Conservation (phyloP, 2,797 vertebrate genomes). For the Harpagifer antarcticus region DNA sequence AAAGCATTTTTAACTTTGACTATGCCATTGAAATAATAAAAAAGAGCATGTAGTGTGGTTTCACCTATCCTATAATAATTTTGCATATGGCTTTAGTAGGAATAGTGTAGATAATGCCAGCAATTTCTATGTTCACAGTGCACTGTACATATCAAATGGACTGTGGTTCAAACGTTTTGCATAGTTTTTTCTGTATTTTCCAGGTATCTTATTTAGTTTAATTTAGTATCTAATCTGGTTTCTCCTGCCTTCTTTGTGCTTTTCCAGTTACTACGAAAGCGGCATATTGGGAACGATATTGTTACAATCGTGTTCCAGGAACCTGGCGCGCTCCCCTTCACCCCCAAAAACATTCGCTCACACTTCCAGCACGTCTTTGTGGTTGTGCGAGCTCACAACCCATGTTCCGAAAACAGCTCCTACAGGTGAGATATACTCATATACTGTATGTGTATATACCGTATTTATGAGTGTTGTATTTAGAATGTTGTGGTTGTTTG, state of each 20-base stretch:
- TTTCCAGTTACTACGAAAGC: slow-evolving; percentile 92
- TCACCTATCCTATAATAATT: no score
- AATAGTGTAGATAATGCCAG: neutral
- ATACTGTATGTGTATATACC: neutral
- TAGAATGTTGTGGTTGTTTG: neutral
- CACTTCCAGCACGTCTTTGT: slow-evolving; percentile 99
- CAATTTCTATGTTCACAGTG: neutral
- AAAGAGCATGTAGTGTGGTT: no score
- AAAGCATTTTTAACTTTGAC: neutral
- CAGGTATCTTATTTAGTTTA: neutral
- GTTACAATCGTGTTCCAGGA: slow-evolving; percentile 99
- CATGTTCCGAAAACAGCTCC: slow-evolving; percentile 92
- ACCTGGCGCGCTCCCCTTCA: slow-evolving; percentile 95
- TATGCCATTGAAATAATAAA: neutral
- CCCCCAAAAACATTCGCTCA: slow-evolving; percentile 97
- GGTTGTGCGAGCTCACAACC: slow-evolving; percentile 91
- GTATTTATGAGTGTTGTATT: neutral
- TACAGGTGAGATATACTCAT: slow-evolving; percentile 89
- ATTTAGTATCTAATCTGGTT: neutral
- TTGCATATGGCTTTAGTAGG: neutral
- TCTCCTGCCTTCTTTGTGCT: slow-evolving; percentile 4
- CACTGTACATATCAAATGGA: neutral
- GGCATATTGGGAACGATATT: slow-evolving; percentile 98
- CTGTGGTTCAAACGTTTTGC: neutral
- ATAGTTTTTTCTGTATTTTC: neutral